Percentiles rank a stretch among this genome's conserved stretches.
These are phyloP conservation scores for Turritopsis dohrnii DNA, from an alignment of 30 jellyfish, hydroid and myxozoan genomes.

Conservation along the genomic window DNA sequence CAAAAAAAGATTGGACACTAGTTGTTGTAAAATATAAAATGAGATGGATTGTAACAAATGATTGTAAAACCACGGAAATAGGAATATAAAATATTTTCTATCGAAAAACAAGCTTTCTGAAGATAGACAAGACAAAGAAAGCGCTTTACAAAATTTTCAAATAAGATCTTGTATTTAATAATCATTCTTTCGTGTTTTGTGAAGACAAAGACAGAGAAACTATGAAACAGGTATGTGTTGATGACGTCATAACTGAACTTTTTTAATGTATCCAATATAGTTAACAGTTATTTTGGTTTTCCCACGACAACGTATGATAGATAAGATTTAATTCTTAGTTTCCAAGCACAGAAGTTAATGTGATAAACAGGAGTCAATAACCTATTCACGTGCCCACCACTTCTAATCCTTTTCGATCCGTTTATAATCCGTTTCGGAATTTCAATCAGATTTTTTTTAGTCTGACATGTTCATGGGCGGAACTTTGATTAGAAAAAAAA, in stretches of 20 bases:
- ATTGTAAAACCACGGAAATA: not conserved
- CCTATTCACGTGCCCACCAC: not conserved
- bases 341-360: not conserved
- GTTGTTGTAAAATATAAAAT: not conserved
- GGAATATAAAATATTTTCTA: not conserved
- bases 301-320: not conserved
- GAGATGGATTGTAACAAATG: not conserved
- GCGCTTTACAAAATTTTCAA: not conserved
- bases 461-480: not conserved
- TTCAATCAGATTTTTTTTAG: not conserved
- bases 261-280: not conserved
- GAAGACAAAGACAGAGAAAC: not conserved
- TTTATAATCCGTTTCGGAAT: not conserved
- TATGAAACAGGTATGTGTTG: not conserved
- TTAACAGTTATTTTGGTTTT: not conserved
- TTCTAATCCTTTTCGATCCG: not conserved
- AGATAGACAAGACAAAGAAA: not conserved
- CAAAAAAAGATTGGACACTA: not conserved
- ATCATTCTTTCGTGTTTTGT: not conserved
- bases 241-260: not conserved
- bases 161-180: not conserved
- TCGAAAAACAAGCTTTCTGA: not conserved
- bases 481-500: too few species aligned
- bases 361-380: not conserved
- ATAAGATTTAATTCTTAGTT: not conserved